Percentiles rank a stretch among this genome's conserved stretches.
Evolutionary conservation across 2,888 invertebrate genomes (phyloP).

Genomic region (Alcis repandata): DNA sequence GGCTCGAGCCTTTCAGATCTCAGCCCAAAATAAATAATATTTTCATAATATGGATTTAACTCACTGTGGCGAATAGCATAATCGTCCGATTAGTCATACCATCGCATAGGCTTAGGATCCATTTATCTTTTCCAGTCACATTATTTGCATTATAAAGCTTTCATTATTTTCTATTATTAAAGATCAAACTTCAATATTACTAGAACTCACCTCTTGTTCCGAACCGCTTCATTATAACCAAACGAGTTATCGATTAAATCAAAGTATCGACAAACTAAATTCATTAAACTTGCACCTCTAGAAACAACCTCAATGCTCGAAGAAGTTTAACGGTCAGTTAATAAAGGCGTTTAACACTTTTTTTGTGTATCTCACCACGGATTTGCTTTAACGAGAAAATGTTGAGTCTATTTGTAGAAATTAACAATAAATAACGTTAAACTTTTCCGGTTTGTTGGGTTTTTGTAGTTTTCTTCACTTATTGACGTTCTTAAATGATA

Average conservation of each 20-base stretch:
- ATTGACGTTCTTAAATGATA: neutral
- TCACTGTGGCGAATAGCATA: too few relatives aligned
- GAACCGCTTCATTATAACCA: neutral
- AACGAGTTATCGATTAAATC: conserved; percentile 6
- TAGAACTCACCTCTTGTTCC: too few relatives aligned
- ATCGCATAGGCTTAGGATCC: too few relatives aligned
- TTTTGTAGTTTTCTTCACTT: conserved; percentile 3
- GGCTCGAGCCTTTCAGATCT: too few relatives aligned
- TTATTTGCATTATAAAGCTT: too few relatives aligned
- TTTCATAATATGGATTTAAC: too few relatives aligned
- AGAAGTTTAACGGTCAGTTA: conserved; percentile 40
- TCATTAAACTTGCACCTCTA: conserved; percentile 22
- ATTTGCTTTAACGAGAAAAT: conserved; percentile 32
- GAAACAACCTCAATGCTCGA: conserved; percentile 37
- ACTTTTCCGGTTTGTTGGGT: conserved; percentile 5
- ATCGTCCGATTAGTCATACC: too few relatives aligned
- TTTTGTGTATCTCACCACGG: conserved; percentile 34
- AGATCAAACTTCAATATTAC: neutral
- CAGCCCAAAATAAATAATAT: too few relatives aligned
- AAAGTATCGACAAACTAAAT: conserved; percentile 25
- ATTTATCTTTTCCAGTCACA: too few relatives aligned
- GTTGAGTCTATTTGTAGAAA: conserved; percentile 24
- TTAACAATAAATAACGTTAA: conserved; percentile 13
- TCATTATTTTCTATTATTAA: too few relatives aligned
- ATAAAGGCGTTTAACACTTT: conserved; percentile 42